Conservation (phyloP, 1,140 invertebrate genomes). For the Galleria mellonella region DNA sequence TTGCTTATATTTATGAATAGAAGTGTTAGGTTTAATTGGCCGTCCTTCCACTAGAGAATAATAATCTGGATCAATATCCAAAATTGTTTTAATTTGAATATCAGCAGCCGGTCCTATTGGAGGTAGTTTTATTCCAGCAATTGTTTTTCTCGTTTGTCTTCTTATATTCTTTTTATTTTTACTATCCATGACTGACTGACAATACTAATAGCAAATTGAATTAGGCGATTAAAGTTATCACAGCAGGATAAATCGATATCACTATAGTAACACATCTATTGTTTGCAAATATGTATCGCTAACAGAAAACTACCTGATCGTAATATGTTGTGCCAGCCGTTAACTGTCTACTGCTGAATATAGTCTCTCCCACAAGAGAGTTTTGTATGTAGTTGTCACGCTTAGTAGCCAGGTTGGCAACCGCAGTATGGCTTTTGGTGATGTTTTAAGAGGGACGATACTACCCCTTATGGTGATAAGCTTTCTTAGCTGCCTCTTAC, state of each 20-base stretch:
- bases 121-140: slow-evolving; percentile 40
- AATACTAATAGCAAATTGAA: background rate
- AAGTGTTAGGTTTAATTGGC: slow-evolving; percentile 72
- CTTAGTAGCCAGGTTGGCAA: too few species aligned
- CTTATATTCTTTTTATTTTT: slow-evolving; percentile 27
- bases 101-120: slow-evolving; percentile 34
- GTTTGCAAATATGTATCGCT: background rate
- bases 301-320: too few species aligned
- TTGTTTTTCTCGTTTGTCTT: slow-evolving; percentile 26
- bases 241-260: slow-evolving; percentile 28
- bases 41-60: slow-evolving; percentile 76
- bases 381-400: too few species aligned
- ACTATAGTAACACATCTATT: slow-evolving; percentile 35
- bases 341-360: too few species aligned
- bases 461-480: too few species aligned
- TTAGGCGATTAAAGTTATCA: background rate
- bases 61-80: slow-evolving; percentile 78
- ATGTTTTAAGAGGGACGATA: too few species aligned
- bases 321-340: too few species aligned
- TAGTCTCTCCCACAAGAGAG: too few species aligned
- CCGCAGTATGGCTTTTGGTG: too few species aligned
- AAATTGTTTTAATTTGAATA: slow-evolving; percentile 56
- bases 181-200: slow-evolving; percentile 4
- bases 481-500: too few species aligned
- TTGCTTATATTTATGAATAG: slow-evolving; percentile 73